A percentile compares a stretch with the other conserved stretches of the same genome.
phyloP scores from a whole-genome alignment of 1,140 invertebrate genomes.

The Sarcophaga peregrina region DNA sequence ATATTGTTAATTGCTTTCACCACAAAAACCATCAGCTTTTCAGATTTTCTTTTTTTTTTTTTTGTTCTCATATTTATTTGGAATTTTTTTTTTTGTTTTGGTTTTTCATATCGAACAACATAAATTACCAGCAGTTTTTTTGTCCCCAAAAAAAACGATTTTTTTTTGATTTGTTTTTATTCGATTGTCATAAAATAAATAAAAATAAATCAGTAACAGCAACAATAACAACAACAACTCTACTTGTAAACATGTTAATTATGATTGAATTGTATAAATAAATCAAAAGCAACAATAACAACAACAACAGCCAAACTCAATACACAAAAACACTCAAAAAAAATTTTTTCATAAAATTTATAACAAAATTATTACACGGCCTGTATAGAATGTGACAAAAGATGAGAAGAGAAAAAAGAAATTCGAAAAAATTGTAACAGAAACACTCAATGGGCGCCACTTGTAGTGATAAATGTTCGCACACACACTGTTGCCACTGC shows the following conservation, averaged over 20 bases:
- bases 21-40: slow-evolving; percentile 21
- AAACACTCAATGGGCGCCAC: slow-evolving; percentile 35
- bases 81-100: not conserved
- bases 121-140: slow-evolving; percentile 35
- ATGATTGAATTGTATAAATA: slow-evolving; percentile 41
- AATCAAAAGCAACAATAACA: not conserved
- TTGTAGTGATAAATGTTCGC: slow-evolving; percentile 38
- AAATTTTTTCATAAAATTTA: slow-evolving; percentile 11
- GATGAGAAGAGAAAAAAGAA: not conserved
- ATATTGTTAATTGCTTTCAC: slow-evolving; percentile 17
- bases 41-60: not conserved
- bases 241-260: slow-evolving; percentile 41
- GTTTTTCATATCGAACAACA: slow-evolving; percentile 17
- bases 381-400: not conserved
- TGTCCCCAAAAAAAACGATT: no score
- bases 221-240: not conserved
- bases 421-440: not conserved
- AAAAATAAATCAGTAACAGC: not conserved
- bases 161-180: no score
- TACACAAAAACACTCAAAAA: not conserved
- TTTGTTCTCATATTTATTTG: no score
- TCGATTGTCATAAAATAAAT: no score
- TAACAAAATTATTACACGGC: slow-evolving; percentile 32
- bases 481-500: not conserved
- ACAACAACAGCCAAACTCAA: no score